Base-by-base conservation (phyloP, 1,140 invertebrate species). In the Choristoneura fumiferana region DNA sequence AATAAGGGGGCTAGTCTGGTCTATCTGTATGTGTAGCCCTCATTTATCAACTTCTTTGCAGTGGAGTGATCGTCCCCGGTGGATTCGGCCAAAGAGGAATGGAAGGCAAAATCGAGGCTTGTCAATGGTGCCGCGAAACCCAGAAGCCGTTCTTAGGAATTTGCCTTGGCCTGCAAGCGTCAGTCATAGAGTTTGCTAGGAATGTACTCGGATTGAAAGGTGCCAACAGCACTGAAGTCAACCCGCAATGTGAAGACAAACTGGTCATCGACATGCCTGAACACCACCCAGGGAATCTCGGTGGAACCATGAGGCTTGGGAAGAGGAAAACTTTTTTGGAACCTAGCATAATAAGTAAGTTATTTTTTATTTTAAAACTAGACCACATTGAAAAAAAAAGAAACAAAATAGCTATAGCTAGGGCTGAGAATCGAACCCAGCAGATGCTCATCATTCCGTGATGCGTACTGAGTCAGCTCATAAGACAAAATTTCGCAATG, bases 191-290 rank as follows among this genome's bases (percentile, higher is more conserved):
- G 90, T 99, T 96, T 84, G 94, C 97, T n/a, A 93, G 95, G 55
- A 98, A 98, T 90, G 95, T 96, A 4, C 81, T 99, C 0, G 90
- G 91, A 1, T 81, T 96, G 13, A 88, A 92, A 60, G 94, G 94
- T 74, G 98, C 98, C 0, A 95, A 98, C 77, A 96, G 95, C 8
- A 96, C 95, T 0, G 98, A 99, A 91, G 94, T 97, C 18, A 91
- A 96, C 71, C 91, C 93, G 0, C 83, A 94, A 2, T 94, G 95
- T 13, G 85, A 89, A 15, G 79, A 96, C 79, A 95, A 96, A 15
- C 89, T 99, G 22, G 95, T 99, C 0, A 98, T 99, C 60, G 98
- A 99, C 67, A 99, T 99, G 99, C 98, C 98, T 0, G 99, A 99
- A 91, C 97, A 99, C 84, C 96, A 98, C 87, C 92, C 93, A 4